Evolutionary conservation across 2,888 invertebrate species (phyloP).

Genomic region (Tachina fera): DNA sequence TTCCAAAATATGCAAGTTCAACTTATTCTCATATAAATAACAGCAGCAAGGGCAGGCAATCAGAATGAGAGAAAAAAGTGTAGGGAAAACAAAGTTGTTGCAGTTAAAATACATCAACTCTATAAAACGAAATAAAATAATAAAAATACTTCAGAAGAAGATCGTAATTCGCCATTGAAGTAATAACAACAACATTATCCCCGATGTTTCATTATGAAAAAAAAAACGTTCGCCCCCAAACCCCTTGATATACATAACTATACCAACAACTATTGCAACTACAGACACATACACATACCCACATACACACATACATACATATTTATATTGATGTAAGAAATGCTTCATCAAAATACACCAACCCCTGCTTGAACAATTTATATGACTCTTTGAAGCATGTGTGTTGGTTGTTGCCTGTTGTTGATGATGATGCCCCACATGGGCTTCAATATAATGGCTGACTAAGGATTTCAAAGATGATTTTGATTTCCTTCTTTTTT

Average conservation of each 20-base stretch:
- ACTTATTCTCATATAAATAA: conserved; percentile 55
- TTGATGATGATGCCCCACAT: conserved; percentile 66
- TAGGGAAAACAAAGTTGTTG: conserved; percentile 37
- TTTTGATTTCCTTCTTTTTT: conserved; percentile 55
- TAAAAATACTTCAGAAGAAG: conserved; percentile 28
- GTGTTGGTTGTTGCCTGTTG: conserved; percentile 38
- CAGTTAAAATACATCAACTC: conserved; percentile 43
- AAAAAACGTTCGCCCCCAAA: conserved; percentile 2
- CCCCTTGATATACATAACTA: conserved; percentile 2
- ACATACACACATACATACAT: neutral
- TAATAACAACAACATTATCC: conserved; percentile 31
- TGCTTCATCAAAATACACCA: conserved; percentile 33
- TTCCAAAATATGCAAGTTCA: conserved; percentile 59
- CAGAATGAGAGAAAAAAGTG: conserved; percentile 13
- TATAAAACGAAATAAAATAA: conserved; percentile 18
- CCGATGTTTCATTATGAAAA: conserved; percentile 11
- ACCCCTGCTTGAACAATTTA: conserved; percentile 35
- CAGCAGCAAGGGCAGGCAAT: conserved; percentile 15
- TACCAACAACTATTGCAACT: conserved; percentile 6
- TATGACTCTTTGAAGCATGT: conserved; percentile 43
- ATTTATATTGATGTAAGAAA: conserved; percentile 20
- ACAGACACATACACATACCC: neutral
- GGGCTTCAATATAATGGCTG: conserved; percentile 68
- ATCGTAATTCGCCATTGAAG: conserved; percentile 51
- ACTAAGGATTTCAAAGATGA: conserved; percentile 70